Base-by-base conservation (phyloP, 2,797 vertebrate genomes). In the Darevskia mixta region DNA sequence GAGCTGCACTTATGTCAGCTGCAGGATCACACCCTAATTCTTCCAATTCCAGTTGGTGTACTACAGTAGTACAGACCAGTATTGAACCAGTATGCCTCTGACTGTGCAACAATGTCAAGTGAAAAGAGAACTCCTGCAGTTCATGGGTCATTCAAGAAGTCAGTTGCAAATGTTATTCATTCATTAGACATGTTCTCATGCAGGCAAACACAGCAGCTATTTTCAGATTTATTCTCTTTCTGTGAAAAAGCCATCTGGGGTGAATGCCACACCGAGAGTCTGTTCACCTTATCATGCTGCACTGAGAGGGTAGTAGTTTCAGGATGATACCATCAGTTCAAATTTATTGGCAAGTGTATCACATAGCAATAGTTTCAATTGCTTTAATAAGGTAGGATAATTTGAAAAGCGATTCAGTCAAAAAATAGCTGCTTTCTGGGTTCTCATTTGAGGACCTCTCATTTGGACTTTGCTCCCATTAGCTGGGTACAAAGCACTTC, bases 361-460 rank as follows among this genome's bases (percentile, higher is more conserved):
- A 45, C n/a, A 61, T 61, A 25, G 29, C 55, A 18, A 71, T 61
- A 72, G 66, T 27, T 78, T 71, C 43, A 83, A 29, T 69, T 83
- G 43, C 43, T 72, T 61, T 83, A 58, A 58, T 84, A 71, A 43
- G 32, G 8, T 58, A 79, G 67, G 27, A 88, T 41, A 79, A 27
- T 77, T 83, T 88, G 66, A 41, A 88, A 88, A 88, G 10, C 23
- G 55, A 32, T 64, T 87, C 43, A 11, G 32, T 83, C 13, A 45
- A 78, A 45, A 83, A 83, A 88, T 58, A 83, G 32, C 75, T 72
- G 45, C 64, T 88, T 84, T 79, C 82, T 79, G 69, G 35, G 5
- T 84, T 79, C 61, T 77, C 20, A 86, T 69, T 58, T 86, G 35
- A 77, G 29, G 79, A 78, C 5, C 41, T 82, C 73, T 25, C 4